These are phyloP conservation scores for Aix galericulata DNA, from an alignment of 2,113 vertebrate species.

Conservation along the genomic window DNA sequence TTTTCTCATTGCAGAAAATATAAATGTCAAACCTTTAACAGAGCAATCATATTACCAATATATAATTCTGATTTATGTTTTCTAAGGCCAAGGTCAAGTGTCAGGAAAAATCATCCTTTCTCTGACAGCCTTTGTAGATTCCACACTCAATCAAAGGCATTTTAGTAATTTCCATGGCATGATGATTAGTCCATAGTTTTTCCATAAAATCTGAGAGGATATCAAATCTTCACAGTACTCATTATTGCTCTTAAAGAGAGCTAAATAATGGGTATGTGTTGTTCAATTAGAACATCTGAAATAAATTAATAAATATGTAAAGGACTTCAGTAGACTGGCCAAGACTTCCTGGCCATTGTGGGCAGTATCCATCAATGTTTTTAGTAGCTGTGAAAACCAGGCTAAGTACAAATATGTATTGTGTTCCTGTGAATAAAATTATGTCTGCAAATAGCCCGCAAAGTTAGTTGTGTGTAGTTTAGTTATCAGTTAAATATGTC, in stretches of 20 bases:
- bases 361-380: neutral
- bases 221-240: neutral
- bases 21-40: slow-evolving; percentile 56
- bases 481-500: fast-evolving
- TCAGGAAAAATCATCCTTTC: neutral
- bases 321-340: neutral
- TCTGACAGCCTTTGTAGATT: slow-evolving; percentile 7
- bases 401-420: neutral
- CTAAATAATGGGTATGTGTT: neutral
- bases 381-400: neutral
- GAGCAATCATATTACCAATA: slow-evolving; percentile 20
- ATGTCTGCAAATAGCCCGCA: neutral
- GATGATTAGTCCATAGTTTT: neutral
- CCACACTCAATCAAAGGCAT: neutral
- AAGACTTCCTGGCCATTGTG: neutral
- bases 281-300: neutral
- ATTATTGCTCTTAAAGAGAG: neutral
- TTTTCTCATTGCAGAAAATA: slow-evolving; percentile 32
- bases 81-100: slow-evolving; percentile 24
- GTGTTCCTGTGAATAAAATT: neutral
- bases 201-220: neutral
- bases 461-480: neutral
- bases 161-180: neutral
- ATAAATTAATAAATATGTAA: neutral
- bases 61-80: slow-evolving; percentile 30